Evolutionary conservation across 2,888 invertebrate genomes (phyloP), one percentile per base, ranked within the genome.

Genomic region (Tachina fera): DNA sequence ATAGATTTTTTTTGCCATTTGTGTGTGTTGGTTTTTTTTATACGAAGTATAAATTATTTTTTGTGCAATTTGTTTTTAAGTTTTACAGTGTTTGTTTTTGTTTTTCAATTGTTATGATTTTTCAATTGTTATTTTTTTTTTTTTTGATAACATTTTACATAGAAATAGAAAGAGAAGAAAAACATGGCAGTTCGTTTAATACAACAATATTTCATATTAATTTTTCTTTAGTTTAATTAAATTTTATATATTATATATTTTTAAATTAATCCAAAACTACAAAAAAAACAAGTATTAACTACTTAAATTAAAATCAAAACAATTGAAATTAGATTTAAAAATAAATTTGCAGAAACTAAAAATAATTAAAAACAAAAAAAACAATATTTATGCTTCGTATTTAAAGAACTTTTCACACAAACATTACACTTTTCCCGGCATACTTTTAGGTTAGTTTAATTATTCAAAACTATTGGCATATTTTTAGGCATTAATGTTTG

Each of bases 101-200:
- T 75, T 76, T 67, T 58, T 53, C n/a, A 65, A 56, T 74, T 61
- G 60, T 61, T 72, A 31, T 13, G 22, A 13, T n/a, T 53, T 31
- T 61, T 51, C 6, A 16, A 16, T 16, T 58, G n/a, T 45, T 31
- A 16, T 49, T n/a, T 1, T 70, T 43, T 56, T n/a, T 60, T 49
- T 47, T 39, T 77, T 71, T n/a, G n/a, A 43, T 56, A 82, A 82
- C 60, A 70, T 47, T 60, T 58, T 31, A 14, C 81, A 85, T 72
- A 77, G 74, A 79, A 74, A 71, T 67, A 76, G 71, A 80, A 72
- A 84, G 83, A 82, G 76, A 77, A 83, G 76, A 82, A 72, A 79
- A 77, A 79, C 77, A 83, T 43, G 22, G 31, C 43, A 41, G 43
- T 43, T 79, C 45, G 45, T 71, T 79, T 79, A 79, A 77, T 77